Base-by-base conservation (phyloP, 2,113 vertebrate species). In the Oplegnathus fasciatus region DNA sequence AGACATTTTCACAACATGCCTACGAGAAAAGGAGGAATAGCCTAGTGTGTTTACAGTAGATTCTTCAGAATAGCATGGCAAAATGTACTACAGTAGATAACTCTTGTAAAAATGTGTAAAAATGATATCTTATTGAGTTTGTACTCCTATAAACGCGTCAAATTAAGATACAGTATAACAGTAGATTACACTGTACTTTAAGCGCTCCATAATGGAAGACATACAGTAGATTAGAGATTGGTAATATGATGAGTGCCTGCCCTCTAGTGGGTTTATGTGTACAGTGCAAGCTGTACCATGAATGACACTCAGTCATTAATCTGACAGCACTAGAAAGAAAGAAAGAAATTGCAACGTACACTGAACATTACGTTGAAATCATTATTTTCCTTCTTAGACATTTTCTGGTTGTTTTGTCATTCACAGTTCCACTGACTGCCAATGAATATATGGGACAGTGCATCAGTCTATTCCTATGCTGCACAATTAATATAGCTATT, bases 241-340 rank as follows among this genome's bases (percentile, higher is more conserved):
- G 22, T 66, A 50, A 24, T 70, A 76, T 46, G 52, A 50, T 34
- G 32, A 72, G 18, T 42, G 60, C 2, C 0, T 84, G 77, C 60
- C 82, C 66, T 88, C 82, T 77, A 67, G 14, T 84, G 86, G 76
- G 5, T 8, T 20, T 30, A 67, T 80, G 18, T 55, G 24, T 34
- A 40, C 28, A 80, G 44, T 80, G 60, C 82, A 77, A 68, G 18
- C 20, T 61, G 46, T 9, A 44, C 1, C 60, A 71, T 15, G 9
- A 24, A 42, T 69, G 20, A 13, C 28, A 28, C n/a, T n/a, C n/a
- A n/a, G n/a, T n/a, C n/a, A 2, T n/a, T 24, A 18, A 18, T 66
- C 0, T 37, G 10, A 57, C 26, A 57, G 11, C 6, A 15, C 26
- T 3, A 28, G 18, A 30, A 30, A 30, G n/a, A n/a, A n/a, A n/a